Base-by-base conservation (phyloP, 2,888 invertebrate species). In the Norana najaformis region DNA sequence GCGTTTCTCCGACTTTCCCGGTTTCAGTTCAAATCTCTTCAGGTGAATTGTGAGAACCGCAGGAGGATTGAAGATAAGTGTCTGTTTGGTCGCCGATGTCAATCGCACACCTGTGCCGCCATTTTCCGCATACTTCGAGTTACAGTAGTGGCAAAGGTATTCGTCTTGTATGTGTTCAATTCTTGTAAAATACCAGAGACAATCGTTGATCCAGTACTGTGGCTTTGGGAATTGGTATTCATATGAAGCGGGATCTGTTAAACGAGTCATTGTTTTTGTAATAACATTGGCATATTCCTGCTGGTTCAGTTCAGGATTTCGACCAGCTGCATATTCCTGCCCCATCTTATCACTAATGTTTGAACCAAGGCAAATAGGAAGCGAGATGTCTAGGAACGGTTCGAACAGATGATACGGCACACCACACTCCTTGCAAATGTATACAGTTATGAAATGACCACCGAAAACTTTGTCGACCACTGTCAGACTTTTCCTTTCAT, bases 1-100 rank as follows among this genome's bases (percentile, higher is more conserved):
- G 93, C 98, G 96, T 96, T 99, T 99, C 16, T 23, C 37, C 4
- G 36, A 85, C 18, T 35, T 36, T 85, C 85, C 85, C 6, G 85
- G 85, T 16, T 23, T 35, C 13, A 85, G 96, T 95, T 98, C 98
- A 95, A 99, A 99, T 91, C 99, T 96, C 95, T 99, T 99, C 92
- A 99, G 95, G 94, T 99, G 99, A 37, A 99, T 95, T 90, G 99
- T 99, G 1, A 99, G 96, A 90, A 99, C 97, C 11, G 98, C 97
- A 0, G 99, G 99, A 38, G 98, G 98, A 94, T 97, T 97, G 92
- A 97, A 97, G 47, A 99, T 97, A 83, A 98, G 93, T 90, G 95
- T 94, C 92, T 95, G 95, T 92, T 95, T 95, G 91, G 94, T 94
- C 89, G 95, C 95, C 93, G 95, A 95, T 83, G 94, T 94, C 85